Evolutionary conservation across 2,797 vertebrate species (phyloP).

Genomic region (Todus mexicanus): DNA sequence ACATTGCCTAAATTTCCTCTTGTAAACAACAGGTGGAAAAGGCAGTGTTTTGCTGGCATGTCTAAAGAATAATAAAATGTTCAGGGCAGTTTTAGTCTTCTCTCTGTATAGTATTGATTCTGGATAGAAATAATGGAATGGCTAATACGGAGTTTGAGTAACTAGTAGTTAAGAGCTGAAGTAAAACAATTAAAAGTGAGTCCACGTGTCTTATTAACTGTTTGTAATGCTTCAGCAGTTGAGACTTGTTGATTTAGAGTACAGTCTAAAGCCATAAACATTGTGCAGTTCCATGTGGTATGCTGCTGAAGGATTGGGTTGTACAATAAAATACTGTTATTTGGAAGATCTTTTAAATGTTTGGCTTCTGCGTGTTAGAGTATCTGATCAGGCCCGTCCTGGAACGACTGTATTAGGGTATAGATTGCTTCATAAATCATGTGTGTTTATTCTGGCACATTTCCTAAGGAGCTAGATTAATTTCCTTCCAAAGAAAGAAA

Average conservation of each 20-base stretch:
- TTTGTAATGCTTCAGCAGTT: background rate
- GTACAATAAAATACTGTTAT: background rate
- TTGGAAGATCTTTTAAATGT: background rate
- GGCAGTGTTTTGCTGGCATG: background rate
- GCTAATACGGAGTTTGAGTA: background rate
- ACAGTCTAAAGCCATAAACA: background rate
- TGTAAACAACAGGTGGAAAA: background rate
- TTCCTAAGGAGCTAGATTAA: constrained; percentile 16
- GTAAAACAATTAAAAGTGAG: background rate
- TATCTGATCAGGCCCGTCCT: background rate
- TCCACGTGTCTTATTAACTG: background rate
- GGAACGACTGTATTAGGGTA: background rate
- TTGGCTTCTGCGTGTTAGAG: background rate
- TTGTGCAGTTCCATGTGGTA: background rate
- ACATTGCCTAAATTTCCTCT: background rate
- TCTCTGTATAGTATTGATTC: background rate
- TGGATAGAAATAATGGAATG: background rate
- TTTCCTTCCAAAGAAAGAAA: constrained; percentile 18
- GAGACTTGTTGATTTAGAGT: background rate
- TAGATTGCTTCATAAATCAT: background rate
- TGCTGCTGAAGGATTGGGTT: background rate
- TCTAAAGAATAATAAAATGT: background rate
- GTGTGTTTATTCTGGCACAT: constrained; percentile 24
- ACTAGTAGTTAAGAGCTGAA: background rate
- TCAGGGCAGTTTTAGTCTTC: background rate